Conservation (phyloP, 2,113 vertebrate genomes). For the Otocyon megalotis region DNA sequence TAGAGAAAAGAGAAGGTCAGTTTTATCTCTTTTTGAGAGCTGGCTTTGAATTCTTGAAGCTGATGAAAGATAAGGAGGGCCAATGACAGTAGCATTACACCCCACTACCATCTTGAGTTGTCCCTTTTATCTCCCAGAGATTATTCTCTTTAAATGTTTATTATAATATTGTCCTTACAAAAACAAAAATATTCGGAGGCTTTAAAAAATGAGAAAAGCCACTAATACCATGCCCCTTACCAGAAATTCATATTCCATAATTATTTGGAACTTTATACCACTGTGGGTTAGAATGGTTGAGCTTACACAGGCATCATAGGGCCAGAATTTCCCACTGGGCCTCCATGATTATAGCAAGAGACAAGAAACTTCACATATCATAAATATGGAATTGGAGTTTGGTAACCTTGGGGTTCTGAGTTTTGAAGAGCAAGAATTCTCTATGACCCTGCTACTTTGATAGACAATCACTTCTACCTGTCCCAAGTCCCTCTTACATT, state of each 20-base stretch:
- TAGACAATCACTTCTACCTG: background rate
- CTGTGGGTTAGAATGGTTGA: background rate
- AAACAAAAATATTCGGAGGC: slow-evolving; percentile 79
- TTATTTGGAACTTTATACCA: background rate
- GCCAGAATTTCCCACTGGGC: background rate
- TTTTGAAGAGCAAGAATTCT: background rate
- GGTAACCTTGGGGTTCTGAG: background rate
- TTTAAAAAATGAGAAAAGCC: slow-evolving; percentile 78
- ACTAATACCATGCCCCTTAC: slow-evolving; percentile 24
- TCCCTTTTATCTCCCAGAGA: slow-evolving; percentile 71
- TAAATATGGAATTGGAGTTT: background rate
- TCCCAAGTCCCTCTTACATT: background rate
- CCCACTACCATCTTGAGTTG: background rate
- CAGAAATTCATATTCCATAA: background rate
- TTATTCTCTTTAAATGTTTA: slow-evolving; percentile 74
- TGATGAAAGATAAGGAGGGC: background rate
- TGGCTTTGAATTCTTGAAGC: background rate
- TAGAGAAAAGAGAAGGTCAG: background rate
- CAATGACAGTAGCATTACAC: background rate
- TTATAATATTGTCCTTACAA: slow-evolving; percentile 81
- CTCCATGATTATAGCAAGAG: background rate
- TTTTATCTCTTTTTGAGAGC: background rate
- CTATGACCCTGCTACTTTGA: background rate
- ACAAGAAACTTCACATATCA: background rate
- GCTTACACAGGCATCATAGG: background rate